A percentile compares a stretch with the other conserved stretches of the same genome.
These are phyloP conservation scores for Ellobius talpinus DNA, from an alignment of 2,113 vertebrate species.

Conservation along the genomic window DNA sequence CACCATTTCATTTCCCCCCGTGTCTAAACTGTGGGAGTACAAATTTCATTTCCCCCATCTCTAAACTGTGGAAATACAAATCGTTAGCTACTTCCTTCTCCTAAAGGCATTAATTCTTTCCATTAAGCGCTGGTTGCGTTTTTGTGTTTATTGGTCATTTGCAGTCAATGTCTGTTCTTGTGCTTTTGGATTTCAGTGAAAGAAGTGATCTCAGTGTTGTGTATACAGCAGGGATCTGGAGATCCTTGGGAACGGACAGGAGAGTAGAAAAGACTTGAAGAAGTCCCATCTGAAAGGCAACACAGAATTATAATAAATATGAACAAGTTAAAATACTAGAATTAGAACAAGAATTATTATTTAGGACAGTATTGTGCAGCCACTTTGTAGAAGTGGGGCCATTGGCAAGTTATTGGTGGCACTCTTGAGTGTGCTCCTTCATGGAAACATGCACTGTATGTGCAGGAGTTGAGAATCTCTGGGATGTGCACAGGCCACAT, in stretches of 20 bases:
- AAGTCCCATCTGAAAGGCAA: not conserved
- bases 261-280: not conserved
- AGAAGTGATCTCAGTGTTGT: not conserved
- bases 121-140: too few species aligned
- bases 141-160: not conserved
- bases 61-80: not conserved
- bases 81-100: not conserved
- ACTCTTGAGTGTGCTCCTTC: not conserved
- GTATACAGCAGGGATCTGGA: not conserved
- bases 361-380: not conserved
- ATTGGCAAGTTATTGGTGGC: not conserved
- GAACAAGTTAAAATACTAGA: not conserved
- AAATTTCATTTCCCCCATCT: not conserved
- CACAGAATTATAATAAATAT: not conserved
- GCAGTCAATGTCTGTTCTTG: not conserved
- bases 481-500: rapidly evolving
- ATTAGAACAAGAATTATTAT: not conserved
- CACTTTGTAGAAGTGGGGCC: not conserved
- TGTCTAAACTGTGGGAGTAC: not conserved
- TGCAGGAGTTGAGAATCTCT: not conserved
- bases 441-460: not conserved
- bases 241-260: not conserved
- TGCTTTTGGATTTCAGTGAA: not conserved
- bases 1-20: not conserved
- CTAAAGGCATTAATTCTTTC: not conserved